Base-by-base conservation (phyloP, 2,797 vertebrate species). In the Enteromius viviparus region DNA sequence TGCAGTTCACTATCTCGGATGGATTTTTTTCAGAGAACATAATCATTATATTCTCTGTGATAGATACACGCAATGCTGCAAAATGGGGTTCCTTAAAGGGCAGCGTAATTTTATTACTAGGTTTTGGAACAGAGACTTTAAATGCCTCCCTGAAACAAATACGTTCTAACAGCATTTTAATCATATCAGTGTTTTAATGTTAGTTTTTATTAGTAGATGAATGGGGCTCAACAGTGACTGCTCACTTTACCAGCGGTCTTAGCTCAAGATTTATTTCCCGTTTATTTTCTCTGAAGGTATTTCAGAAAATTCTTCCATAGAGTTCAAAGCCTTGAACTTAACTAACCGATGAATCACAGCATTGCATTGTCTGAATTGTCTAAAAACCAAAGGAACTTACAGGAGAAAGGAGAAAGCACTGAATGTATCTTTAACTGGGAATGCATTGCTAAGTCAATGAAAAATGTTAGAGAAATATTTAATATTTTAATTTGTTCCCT, bases 261-360 rank as follows among this genome's bases (percentile, higher is more conserved):
- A 34, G 53, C 72, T 76, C 7, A n/a, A 60, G 51, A 58, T 76
- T 76, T 76, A 76, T 60, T 40, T 40, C 53, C 34, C 53, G 17
- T 76, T 60, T 17, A 40, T 58, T 76, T 34, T 34, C n/a, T 60
- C 34, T 40, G 74, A 76, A 74, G 29, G 49, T 19, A 29, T 64
- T 64, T 64, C 60, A 53, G 71, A 55, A 74, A 32, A 74, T 74
- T 74, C 29, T 53, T 37, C 29, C 32, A 21, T 17, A 58, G 37
- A 60, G 74, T 76, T 76, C 34, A 76, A 76, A 76, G 74, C 34
- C 34, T 76, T 40, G n/a, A 58, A 60, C 12, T n/a, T 40, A 58
- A 15, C 2, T 23, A 55, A 58, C 34, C 21, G 12, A 76, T 76
- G 14, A 76, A 76, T 76, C 51, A 76, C 51, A 58, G n/a, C 23